Evolutionary conservation across 2,797 vertebrate genomes (phyloP), one percentile per base, ranked within the genome.

Genomic region (Danio choprae): DNA sequence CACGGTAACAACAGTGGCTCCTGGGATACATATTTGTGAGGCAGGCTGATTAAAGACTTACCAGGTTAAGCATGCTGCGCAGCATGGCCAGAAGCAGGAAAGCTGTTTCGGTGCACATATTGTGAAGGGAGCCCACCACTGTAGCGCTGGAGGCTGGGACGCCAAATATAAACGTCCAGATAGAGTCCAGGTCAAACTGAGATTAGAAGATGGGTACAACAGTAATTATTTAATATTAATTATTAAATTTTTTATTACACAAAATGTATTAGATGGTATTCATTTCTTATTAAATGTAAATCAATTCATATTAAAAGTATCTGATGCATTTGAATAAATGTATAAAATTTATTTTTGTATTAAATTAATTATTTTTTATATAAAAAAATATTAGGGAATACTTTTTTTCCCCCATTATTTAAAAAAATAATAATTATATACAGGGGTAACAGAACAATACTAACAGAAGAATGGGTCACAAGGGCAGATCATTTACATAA

Each of bases 141-240:
- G 96, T 93, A 10, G 96, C 96, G 20, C 96, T 97, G 79, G 97
- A 98, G 48, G 97, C 97, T 2, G 97, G 97, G 59, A 99, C 94
- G n/a, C 98, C 98, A 22, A 99, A 99, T 91, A 99, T 98, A 86
- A 98, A 98, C 0, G 95, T 96, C 98, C 98, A 99, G 88, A 99
- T 97, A 68, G 98, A 99, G 87, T 99, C 98, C 87, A 99, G 93
- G 87, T 99, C 97, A 88, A 99, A 99, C 98, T 99, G 90, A 48
- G 74, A 5, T 55, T 11, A 51, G 9, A 6, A 81, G 13, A 56
- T 13, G 11, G 16, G 22, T 5, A 56, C 6, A 50, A 38, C 15
- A 16, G 22, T n/a, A 29, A 51, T 20, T 11, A 56, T 46, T n/a
- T 0, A 40, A 9, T n/a, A 8, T 36, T 68, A 18, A 40, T 41